phyloP scores from a whole-genome alignment of 1,140 invertebrate genomes.

The Dendroctonus valens region DNA sequence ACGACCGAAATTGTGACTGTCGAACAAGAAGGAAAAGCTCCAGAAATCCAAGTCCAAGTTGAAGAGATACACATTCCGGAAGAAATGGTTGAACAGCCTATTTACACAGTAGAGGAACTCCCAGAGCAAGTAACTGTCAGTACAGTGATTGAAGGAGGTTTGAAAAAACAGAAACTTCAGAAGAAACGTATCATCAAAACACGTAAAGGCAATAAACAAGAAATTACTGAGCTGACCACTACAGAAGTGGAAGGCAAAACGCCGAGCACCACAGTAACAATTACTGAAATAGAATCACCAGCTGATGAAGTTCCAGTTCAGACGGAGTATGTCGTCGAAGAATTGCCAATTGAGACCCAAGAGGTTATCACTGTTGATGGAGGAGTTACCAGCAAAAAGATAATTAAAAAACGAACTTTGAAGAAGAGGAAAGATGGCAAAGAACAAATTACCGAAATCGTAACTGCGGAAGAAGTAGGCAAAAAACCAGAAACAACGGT shows the following conservation, averaged over 20 bases:
- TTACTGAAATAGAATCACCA: slow-evolving; percentile 39
- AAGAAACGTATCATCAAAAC: slow-evolving; percentile 47
- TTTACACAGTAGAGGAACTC: slow-evolving; percentile 44
- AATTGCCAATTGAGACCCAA: slow-evolving; percentile 44
- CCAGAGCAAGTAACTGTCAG: slow-evolving; percentile 40
- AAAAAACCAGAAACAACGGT: slow-evolving; percentile 36
- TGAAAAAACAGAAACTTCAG: slow-evolving; percentile 47
- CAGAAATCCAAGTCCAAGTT: slow-evolving; percentile 40
- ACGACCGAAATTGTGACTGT: slow-evolving; percentile 40
- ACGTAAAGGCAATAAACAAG: slow-evolving; percentile 38
- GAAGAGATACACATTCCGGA: slow-evolving; percentile 37
- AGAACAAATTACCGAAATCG: slow-evolving; percentile 42
- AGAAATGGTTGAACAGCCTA: slow-evolving; percentile 33
- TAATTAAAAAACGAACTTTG: slow-evolving; percentile 40
- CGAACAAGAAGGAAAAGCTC: slow-evolving; percentile 40
- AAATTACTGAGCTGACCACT: slow-evolving; percentile 45
- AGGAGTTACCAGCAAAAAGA: slow-evolving; percentile 40
- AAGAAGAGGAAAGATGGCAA: slow-evolving; percentile 42
- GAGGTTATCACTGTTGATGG: slow-evolving; percentile 39
- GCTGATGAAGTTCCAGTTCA: slow-evolving; percentile 41
- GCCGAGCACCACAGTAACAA: slow-evolving; percentile 48
- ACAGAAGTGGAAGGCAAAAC: slow-evolving; percentile 50
- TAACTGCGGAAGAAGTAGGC: slow-evolving; percentile 26
- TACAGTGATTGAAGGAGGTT: slow-evolving; percentile 48
- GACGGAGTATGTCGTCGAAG: slow-evolving; percentile 35